These are phyloP conservation scores for Hydropsyche betteni DNA, from an alignment of 2,888 invertebrate genomes.

Conservation along the genomic window DNA sequence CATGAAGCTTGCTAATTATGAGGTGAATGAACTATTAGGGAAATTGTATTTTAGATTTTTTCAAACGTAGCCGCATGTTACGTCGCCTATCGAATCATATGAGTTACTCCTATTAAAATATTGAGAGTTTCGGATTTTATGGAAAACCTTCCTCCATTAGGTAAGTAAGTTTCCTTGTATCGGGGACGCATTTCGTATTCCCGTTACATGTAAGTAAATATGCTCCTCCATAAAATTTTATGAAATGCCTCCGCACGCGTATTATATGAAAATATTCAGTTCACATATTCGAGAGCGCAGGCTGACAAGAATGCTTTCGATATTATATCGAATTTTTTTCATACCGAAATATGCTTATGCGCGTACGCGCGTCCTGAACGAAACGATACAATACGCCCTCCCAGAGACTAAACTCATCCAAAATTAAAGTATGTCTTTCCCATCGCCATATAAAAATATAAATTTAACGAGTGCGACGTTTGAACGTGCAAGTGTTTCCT, in stretches of 20 bases:
- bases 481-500: background rate
- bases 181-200: conserved; percentile 37
- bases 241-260: conserved; percentile 30
- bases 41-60: background rate
- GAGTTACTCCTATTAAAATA: conserved; percentile 24
- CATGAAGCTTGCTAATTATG: too few relatives aligned
- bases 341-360: too few relatives aligned
- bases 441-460: too few relatives aligned
- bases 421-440: too few relatives aligned
- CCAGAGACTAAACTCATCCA: too few relatives aligned
- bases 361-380: too few relatives aligned
- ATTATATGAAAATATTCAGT: conserved; percentile 31
- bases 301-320: conserved; percentile 28
- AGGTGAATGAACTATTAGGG: background rate
- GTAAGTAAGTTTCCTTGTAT: conserved; percentile 43
- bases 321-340: conserved; percentile 13
- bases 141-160: conserved; percentile 44
- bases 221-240: conserved; percentile 39
- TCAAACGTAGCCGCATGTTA: background rate
- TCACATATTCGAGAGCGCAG: conserved; percentile 25
- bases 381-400: too few relatives aligned
- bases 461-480: background rate
- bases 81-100: background rate
- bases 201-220: conserved; percentile 42
- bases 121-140: conserved; percentile 37